Conservation (phyloP, 2,113 vertebrate species). For the Pontoporia blainvillei region DNA sequence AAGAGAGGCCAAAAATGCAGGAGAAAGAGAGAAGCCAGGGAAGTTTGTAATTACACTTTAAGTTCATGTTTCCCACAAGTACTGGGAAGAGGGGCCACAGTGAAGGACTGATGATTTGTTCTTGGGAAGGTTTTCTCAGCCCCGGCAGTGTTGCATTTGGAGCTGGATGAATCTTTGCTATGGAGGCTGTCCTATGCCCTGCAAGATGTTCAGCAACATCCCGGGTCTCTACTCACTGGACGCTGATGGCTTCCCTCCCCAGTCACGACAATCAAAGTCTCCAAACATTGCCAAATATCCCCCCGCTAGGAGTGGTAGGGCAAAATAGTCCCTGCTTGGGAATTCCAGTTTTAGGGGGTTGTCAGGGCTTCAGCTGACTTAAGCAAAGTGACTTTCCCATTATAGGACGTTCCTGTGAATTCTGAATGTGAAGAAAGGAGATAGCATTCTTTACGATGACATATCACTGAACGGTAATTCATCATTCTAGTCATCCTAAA, state of each 20-base stretch:
- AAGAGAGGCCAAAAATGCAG: background rate
- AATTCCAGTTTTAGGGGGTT: background rate
- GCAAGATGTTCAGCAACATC: too few species aligned
- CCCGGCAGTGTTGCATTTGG: rapidly evolving
- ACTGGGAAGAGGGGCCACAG: background rate
- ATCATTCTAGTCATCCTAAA: background rate
- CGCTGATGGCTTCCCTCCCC: background rate
- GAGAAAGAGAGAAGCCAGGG: background rate
- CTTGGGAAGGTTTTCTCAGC: background rate
- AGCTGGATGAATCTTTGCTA: background rate
- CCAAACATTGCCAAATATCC: background rate
- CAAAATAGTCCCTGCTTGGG: background rate
- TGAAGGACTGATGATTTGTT: background rate
- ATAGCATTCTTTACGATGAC: background rate
- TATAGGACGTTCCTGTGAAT: background rate
- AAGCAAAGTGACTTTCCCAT: background rate
- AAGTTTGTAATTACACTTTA: background rate
- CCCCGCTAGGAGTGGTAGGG: too few species aligned
- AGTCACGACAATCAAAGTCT: background rate
- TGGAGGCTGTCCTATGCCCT: background rate
- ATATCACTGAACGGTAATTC: background rate
- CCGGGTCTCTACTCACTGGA: background rate
- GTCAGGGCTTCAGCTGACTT: background rate
- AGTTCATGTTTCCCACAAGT: background rate
- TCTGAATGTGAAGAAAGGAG: background rate